Percentiles rank a stretch among this genome's conserved stretches.
phyloP scores from a whole-genome alignment of 2,888 invertebrate species.

The Dicyrtoma fusca region DNA sequence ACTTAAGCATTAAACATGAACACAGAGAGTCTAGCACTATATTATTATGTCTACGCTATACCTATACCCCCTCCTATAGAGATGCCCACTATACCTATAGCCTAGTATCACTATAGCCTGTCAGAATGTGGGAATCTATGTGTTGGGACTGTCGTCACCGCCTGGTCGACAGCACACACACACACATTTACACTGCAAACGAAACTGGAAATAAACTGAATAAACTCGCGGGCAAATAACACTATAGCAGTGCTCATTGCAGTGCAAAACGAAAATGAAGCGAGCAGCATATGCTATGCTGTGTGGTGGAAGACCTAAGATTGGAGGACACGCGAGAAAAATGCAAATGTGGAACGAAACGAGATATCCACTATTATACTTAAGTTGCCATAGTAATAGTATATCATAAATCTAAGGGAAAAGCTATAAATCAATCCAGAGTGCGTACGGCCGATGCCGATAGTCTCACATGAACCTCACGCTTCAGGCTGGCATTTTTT shows the following conservation, averaged over 20 bases:
- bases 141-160: no score
- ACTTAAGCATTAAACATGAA: no score
- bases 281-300: background rate
- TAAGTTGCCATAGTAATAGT: conserved; percentile 29
- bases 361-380: conserved; percentile 19
- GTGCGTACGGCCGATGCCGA: conserved; percentile 43
- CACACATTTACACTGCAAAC: no score
- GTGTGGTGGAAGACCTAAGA: conserved; percentile 18
- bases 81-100: no score
- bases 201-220: background rate
- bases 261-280: background rate
- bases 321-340: conserved; percentile 45
- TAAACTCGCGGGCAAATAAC: conserved; percentile 6
- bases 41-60: no score
- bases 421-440: conserved; percentile 54
- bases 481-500: conserved; percentile 19
- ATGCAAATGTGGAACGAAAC: conserved; percentile 48
- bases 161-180: no score
- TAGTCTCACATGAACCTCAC: conserved; percentile 41
- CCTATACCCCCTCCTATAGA: no score
- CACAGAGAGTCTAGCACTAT: no score
- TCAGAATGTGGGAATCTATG: no score
- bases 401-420: conserved; percentile 54
- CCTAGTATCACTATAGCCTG: no score
- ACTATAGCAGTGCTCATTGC: background rate